phyloP scores from a whole-genome alignment of 2,113 vertebrate genomes.

The Telmatochromis sp. region DNA sequence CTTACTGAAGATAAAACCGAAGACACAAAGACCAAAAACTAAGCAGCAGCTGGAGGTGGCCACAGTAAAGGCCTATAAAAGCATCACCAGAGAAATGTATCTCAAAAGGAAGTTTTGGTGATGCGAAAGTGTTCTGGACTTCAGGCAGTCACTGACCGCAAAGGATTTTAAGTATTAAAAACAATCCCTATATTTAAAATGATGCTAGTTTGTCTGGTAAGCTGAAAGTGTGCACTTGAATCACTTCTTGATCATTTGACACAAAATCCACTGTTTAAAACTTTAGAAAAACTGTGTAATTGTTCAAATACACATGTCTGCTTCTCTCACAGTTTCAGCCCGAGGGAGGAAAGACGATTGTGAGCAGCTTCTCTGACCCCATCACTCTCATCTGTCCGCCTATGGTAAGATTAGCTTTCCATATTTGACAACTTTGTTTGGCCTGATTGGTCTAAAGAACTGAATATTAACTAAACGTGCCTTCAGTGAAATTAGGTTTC shows the following conservation, averaged over 20 bases:
- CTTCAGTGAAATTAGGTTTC: rapidly evolving
- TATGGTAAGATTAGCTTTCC: conserved; percentile 46
- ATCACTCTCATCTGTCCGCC: conserved; percentile 74
- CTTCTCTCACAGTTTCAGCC: conserved; percentile 69
- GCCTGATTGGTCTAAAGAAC: not conserved
- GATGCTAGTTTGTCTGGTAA: not conserved
- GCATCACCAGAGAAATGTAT: not conserved
- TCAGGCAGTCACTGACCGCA: rapidly evolving
- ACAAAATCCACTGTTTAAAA: not conserved
- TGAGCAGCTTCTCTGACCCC: conserved; percentile 69
- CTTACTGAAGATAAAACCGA: rapidly evolving
- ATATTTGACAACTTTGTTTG: not conserved
- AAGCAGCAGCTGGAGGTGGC: not conserved
- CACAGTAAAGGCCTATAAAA: not conserved
- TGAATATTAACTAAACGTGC: not conserved
- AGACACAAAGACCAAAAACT: not conserved
- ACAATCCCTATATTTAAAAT: not conserved
- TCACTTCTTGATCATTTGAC: not conserved
- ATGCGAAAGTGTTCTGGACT: not conserved
- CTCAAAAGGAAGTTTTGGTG: not conserved
- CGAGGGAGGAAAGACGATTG: conserved; percentile 61
- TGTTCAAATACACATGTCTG: not conserved
- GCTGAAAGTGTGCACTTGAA: not conserved
- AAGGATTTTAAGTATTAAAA: not conserved
- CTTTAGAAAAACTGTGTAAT: not conserved